Conservation (phyloP, 1,140 invertebrate species). For the Trachelipus rathkii region DNA sequence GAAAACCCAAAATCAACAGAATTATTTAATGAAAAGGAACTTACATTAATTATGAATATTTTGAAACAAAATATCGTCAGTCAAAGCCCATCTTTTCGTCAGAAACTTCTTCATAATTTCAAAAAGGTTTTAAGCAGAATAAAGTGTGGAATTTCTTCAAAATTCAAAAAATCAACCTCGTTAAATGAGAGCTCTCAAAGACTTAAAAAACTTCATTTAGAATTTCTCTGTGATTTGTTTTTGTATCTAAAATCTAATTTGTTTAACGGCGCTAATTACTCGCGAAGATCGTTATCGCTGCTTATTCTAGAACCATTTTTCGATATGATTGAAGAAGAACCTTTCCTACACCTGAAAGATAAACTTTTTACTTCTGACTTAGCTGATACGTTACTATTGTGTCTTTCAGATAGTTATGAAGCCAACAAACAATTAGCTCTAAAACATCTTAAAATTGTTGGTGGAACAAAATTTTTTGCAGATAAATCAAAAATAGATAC, state of each 20-base stretch:
- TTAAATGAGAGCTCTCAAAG: conserved; percentile 23
- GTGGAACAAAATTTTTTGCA: conserved; percentile 26
- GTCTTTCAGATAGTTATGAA: conserved; percentile 73
- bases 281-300: conserved; percentile 62
- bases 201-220: background rate
- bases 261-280: conserved; percentile 66
- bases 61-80: conserved; percentile 66
- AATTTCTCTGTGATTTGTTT: conserved; percentile 34
- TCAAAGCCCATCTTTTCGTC: conserved; percentile 60
- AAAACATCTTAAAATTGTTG: conserved; percentile 49
- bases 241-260: conserved; percentile 52
- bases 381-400: conserved; percentile 56
- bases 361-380: conserved; percentile 38
- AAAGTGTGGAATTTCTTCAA: conserved; percentile 48
- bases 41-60: conserved; percentile 64
- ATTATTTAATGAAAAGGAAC: conserved; percentile 58
- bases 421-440: conserved; percentile 66
- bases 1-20: conserved; percentile 72
- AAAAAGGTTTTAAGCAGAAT: conserved; percentile 54
- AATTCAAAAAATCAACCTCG: conserved; percentile 37
- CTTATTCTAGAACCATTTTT: conserved; percentile 53
- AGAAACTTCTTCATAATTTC: conserved; percentile 51
- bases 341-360: background rate
- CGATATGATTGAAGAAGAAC: conserved; percentile 29
- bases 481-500: conserved; percentile 47